These are phyloP conservation scores for Scomber scombrus DNA, from an alignment of 2,113 vertebrate genomes.

Conservation along the genomic window DNA sequence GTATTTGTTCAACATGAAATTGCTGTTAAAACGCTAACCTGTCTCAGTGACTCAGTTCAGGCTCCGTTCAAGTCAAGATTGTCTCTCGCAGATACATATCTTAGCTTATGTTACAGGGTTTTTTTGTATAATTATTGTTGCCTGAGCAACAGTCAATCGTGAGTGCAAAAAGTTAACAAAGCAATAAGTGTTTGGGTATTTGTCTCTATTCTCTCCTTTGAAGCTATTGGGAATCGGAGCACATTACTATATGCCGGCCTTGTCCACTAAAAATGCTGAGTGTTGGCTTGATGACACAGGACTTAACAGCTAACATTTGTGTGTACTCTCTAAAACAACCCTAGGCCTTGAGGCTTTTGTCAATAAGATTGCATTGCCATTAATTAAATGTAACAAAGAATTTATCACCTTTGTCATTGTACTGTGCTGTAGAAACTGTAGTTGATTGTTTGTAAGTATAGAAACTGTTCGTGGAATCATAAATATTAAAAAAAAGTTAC, in stretches of 20 bases:
- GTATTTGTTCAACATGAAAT: conserved; percentile 56
- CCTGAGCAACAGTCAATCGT: conserved; percentile 71
- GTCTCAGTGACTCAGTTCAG: conserved; percentile 74
- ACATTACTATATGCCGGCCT: conserved; percentile 62
- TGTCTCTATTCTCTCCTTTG: conserved; percentile 70
- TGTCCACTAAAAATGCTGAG: conserved; percentile 54
- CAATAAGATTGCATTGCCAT: conserved; percentile 80
- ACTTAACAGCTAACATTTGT: conserved; percentile 62
- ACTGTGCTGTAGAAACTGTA: conserved; percentile 91
- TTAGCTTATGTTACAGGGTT: conserved; percentile 82
- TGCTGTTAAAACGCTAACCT: conserved; percentile 64
- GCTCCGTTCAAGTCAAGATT: conserved; percentile 61
- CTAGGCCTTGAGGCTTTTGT: conserved; percentile 79
- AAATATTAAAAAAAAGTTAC: conserved; percentile 69
- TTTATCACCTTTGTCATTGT: conserved; percentile 86
- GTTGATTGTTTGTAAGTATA: conserved; percentile 91
- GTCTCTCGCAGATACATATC: conserved; percentile 73
- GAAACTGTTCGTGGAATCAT: conserved; percentile 84
- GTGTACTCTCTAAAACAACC: conserved; percentile 73
- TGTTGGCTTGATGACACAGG: conserved; percentile 56
- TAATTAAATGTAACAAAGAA: conserved; percentile 82
- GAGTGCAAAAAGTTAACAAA: conserved; percentile 85
- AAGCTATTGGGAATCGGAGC: conserved; percentile 68
- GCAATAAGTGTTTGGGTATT: conserved; percentile 85
- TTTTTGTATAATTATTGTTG: conserved; percentile 77